phyloP scores from a whole-genome alignment of 64 coral and sea anemone species.

The Pachyseris speciosa region DNA sequence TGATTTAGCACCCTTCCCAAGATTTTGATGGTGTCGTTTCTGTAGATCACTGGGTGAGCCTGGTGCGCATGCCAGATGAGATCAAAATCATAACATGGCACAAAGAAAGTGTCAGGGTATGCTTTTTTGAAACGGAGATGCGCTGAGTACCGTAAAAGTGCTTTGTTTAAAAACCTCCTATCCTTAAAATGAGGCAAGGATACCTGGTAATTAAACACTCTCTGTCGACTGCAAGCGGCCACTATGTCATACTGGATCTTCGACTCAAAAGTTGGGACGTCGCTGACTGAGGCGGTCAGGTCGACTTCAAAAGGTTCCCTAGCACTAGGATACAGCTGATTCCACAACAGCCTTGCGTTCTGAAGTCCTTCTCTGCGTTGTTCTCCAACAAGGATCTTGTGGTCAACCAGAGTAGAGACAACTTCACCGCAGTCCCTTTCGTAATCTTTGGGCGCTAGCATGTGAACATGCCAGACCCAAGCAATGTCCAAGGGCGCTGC shows the following conservation, averaged over 20 bases:
- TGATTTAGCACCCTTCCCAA: constrained; percentile 76
- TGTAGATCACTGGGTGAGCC: constrained; percentile 61
- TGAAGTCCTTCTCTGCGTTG: background rate
- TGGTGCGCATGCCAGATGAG: constrained; percentile 91
- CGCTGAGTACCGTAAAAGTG: constrained; percentile 56
- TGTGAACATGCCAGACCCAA: too few species aligned
- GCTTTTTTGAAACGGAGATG: constrained; percentile 63
- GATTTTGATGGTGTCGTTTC: constrained; percentile 47
- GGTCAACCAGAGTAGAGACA: constrained; percentile 40
- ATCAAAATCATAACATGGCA: constrained; percentile 89
- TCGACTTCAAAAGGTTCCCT: constrained; percentile 87
- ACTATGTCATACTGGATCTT: constrained; percentile 55
- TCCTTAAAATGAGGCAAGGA: constrained; percentile 76
- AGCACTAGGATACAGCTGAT: constrained; percentile 6
- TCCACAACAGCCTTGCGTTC: constrained; percentile 28
- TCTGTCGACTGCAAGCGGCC: constrained; percentile 54
- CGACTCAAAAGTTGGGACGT: constrained; percentile 25
- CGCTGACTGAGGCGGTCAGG: constrained; percentile 14
- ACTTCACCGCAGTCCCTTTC: constrained; percentile 54
- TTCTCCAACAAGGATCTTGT: constrained; percentile 43
- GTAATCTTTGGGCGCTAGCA: constrained; percentile 64
- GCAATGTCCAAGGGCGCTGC: constrained; percentile 76
- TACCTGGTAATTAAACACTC: constrained; percentile 71
- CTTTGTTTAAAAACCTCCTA: constrained; percentile 46
- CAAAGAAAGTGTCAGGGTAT: constrained; percentile 58